Base-by-base conservation (phyloP, 2,888 invertebrate species). In the Eristalis arbustorum region DNA sequence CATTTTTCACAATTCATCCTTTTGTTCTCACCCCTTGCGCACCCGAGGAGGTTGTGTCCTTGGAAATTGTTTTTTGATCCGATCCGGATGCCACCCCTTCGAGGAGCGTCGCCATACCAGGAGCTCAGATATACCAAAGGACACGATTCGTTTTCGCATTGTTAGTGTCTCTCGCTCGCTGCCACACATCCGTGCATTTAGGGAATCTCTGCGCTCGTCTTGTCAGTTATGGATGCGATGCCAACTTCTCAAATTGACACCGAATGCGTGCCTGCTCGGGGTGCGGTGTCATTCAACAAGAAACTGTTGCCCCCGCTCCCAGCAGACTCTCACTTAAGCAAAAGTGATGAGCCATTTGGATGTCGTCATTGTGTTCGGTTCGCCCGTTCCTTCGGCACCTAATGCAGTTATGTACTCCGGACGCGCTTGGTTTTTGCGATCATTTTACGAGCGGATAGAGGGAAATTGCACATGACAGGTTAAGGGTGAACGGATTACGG, bases 391-490 rank as follows among this genome's bases (percentile, higher is more conserved):
- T n/a, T 67, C n/a, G 13, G 56, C n/a, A n/a, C n/a, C n/a, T 82
- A 85, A 85, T 85, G 82, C 82, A 85, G 74, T 85, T 85, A 85
- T 31, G 31, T 69, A 40, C 31, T 63, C 49, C 71, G 67, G 56
- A 23, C 31, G 4, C 40, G 13, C 62, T 59, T 67, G 64, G 57
- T 34, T 64, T 69, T 69, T 71, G 66, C 82, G 83, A 83, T 79
- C 74, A 68, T 87, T 81, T 75, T 87, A 75, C 77, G 75, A 83
- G 67, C 28, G 75, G 63, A 73, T 40, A 67, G 64, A 61, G 67
- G 87, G 87, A 87, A 87, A 87, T 87, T 87, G 87, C 78, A 72
- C 79, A 79, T 83, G 87, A 87, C 87, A 87, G 74, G 78, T 79
- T 79, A 63, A 83, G 78, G 78, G 87, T 79, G 78, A 83, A 79